Evolutionary conservation across 2,888 invertebrate species (phyloP).

Genomic region (Matsumyia berberina): DNA sequence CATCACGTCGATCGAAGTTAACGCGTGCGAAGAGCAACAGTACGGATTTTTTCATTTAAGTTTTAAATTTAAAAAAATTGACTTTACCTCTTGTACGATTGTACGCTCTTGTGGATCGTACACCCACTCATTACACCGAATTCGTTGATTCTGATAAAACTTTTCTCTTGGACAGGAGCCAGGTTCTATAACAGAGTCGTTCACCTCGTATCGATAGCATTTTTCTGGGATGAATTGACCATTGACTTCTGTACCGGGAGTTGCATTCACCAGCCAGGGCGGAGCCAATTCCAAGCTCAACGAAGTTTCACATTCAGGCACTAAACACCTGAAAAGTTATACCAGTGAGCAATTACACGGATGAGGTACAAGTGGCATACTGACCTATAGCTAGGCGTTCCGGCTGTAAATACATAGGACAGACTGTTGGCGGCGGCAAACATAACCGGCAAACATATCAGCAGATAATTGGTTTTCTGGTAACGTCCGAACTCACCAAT

Average conservation of each 20-base stretch:
- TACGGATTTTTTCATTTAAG: too few relatives aligned
- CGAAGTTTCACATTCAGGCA: conserved; percentile 86
- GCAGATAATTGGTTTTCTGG: conserved; percentile 86
- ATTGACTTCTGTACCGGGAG: conserved; percentile 83
- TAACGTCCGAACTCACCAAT: conserved; percentile 87
- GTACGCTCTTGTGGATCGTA: conserved; percentile 85
- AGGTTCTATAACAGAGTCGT: conserved; percentile 59
- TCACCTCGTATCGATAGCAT: conserved; percentile 80
- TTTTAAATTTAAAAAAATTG: not conserved
- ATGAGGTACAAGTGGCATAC: not conserved
- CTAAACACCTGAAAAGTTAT: conserved; percentile 84
- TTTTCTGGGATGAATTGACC: conserved; percentile 81
- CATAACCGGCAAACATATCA: conserved; percentile 86
- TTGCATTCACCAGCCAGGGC: conserved; percentile 85
- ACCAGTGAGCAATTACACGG: too few relatives aligned
- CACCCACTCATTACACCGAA: conserved; percentile 85
- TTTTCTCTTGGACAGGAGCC: conserved; percentile 81
- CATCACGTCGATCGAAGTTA: too few relatives aligned
- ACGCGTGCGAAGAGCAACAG: too few relatives aligned
- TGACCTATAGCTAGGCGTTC: conserved; percentile 86
- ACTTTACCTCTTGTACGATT: conserved; percentile 86
- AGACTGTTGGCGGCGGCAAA: conserved; percentile 87
- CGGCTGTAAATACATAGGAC: conserved; percentile 87
- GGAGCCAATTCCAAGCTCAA: conserved; percentile 77
- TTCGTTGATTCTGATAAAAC: conserved; percentile 81